Evolutionary conservation across 2,797 vertebrate genomes (phyloP), one percentile per base, ranked within the genome.

Genomic region (Mus minutoides): DNA sequence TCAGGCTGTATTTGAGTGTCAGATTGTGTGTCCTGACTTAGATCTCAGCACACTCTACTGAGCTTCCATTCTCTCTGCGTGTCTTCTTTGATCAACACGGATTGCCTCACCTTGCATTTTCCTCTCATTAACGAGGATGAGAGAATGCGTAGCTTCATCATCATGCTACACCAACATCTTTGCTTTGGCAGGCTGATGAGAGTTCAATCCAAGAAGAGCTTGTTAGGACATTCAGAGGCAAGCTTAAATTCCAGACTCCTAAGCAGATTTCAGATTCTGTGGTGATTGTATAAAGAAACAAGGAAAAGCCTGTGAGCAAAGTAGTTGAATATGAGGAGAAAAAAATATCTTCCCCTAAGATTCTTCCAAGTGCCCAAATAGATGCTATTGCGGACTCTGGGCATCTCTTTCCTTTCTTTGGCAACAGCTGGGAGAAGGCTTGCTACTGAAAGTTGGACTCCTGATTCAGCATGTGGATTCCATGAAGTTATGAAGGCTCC

Each of bases 251-350:
- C 8, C 56, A 91, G 49, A 26, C 43, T 31, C 17, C 10, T 64
- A 58, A 94, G 77, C 46, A 87, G 31, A 93, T 96, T 92, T 92
- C 54, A 85, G 19, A 31, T 88, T 92, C 46, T 60, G 64, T 93
- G 40, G 40, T 43, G 40, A 34, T 37, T 91, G 29, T 90, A n/a
- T 84, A 54, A 88, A 95, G 56, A 77, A 91, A 90, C 24, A 91
- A 93, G 92, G 60, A 85, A 34, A 75, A 29, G 9, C 34, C 49
- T 92, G 71, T 37, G 64, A 85, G 82, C 34, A 85, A 21, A 91
- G n/a, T 78, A 37, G 37, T 29, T 83, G 58, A 60, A 88, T 40
- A 22, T 31, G 11, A 75, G 56, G 54, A 24, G 90, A 64, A 82
- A 91, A 95, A 92, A 56, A 3, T 76, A 80, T 64, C 54, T 29